Base-by-base conservation (phyloP, 1,140 invertebrate genomes). In the Zaprionus davidi region DNA sequence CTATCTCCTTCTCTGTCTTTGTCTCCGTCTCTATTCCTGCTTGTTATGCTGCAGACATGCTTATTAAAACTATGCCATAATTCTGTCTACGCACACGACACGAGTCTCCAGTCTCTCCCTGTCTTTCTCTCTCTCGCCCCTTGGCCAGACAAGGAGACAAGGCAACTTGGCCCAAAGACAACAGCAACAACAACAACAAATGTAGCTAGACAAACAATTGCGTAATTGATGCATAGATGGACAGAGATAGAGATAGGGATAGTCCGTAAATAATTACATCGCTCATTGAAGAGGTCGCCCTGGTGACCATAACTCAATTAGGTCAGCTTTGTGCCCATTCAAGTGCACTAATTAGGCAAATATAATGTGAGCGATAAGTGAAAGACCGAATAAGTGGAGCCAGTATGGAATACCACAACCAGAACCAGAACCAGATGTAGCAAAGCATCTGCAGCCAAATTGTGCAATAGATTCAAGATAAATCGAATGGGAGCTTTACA, bases 21-120 rank as follows among this genome's bases (percentile, higher is more conserved):
- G 20, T 20, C 20, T 20, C 20, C 20, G 56, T 62, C 59, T 22
- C 31, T 65, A 5, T 55, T 5, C 26, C 26, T 58, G 38, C 38
- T 57, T 44, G 51, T 57, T 68, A 72, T 62, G 75, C 31, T 51
- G 26, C 62, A 49, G 44, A 56, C 53, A 70, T 49, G 56, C 60
- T 71, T 70, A 87, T 80, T 82, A 82, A 82, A 80, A 78, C 44
- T 81, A 75, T 71, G 75, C 36, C 77, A 80, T 78, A 80, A 80
- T 69, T 64, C 67, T 63, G 70, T 65, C 55, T 38, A 64, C 44
- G 38, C 58, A 26, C 9, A 49, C 15, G 17, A 5, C 28, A 65
- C 17, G 49, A 31, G 26, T 20, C 17, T 38, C 36, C 36, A 28
- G 28, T 49, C 20, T 17, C 26, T n/a, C 44, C 34, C 56, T 55